These are phyloP conservation scores for Nomada fucata DNA, from an alignment of 2,888 invertebrate species.

Conservation along the genomic window DNA sequence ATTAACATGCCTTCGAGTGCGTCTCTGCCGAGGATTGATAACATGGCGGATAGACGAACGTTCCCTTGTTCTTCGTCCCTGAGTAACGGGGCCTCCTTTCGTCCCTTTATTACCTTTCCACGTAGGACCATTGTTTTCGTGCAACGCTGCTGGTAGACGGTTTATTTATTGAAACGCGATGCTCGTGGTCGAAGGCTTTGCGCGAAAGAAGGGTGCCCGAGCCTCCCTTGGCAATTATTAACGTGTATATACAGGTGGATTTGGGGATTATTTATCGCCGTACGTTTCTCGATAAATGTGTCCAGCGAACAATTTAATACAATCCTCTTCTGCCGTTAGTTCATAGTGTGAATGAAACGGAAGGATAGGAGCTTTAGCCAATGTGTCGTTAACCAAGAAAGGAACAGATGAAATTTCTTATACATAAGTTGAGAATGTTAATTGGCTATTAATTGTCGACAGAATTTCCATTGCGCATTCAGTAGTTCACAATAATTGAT, in stretches of 20 bases:
- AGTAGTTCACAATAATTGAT: too few species aligned
- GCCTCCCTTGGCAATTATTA: not conserved
- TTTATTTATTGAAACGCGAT: not conserved
- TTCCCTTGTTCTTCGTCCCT: not conserved
- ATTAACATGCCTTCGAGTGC: slow-evolving; percentile 71
- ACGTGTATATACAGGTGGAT: not conserved
- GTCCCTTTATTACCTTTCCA: not conserved
- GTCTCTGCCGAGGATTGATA: slow-evolving; percentile 49
- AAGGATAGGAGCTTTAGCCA: too few species aligned
- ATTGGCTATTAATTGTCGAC: too few species aligned
- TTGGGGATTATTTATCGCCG: not conserved
- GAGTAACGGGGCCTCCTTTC: not conserved
- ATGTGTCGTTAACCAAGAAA: too few species aligned
- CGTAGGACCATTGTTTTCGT: not conserved
- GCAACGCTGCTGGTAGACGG: not conserved
- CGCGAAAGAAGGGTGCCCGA: not conserved
- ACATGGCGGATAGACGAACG: not conserved
- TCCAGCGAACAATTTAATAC: too few species aligned
- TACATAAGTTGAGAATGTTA: too few species aligned
- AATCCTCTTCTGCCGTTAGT: too few species aligned
- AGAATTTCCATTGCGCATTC: too few species aligned
- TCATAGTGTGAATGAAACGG: too few species aligned
- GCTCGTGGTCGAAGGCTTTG: not conserved
- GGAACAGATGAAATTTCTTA: too few species aligned
- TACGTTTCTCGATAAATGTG: too few species aligned